Percentiles rank a stretch among this genome's conserved stretches.
Conservation (phyloP, 2,888 invertebrate genomes). For the Xestia sexstrigata region DNA sequence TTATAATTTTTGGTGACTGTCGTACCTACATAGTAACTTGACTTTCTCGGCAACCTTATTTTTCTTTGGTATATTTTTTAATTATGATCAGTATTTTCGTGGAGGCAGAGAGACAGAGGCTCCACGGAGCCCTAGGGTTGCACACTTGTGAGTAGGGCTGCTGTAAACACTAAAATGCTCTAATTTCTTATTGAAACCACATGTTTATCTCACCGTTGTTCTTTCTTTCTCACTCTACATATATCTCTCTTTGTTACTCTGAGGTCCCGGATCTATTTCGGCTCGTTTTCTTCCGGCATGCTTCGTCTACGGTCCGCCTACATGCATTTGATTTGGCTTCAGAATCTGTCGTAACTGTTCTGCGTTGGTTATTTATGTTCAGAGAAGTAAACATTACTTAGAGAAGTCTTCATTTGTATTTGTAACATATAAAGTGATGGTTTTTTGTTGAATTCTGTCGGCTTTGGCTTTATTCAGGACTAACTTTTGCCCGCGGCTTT, state of each 20-base stretch:
- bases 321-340: slow-evolving; percentile 14
- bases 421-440: background rate
- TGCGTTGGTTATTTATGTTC: slow-evolving; percentile 15
- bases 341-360: background rate
- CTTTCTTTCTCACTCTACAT: slow-evolving; percentile 16
- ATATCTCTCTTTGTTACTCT: background rate
- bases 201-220: background rate
- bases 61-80: too few species aligned
- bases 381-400: slow-evolving; percentile 15
- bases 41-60: too few species aligned
- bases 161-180: background rate
- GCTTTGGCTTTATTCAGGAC: background rate
- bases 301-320: background rate
- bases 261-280: slow-evolving; percentile 43
- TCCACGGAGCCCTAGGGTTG: too few species aligned
- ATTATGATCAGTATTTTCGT: too few species aligned
- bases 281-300: slow-evolving; percentile 30
- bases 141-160: too few species aligned
- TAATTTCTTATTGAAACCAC: slow-evolving; percentile 13
- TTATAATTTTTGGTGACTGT: too few species aligned
- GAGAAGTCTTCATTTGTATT: slow-evolving; percentile 11
- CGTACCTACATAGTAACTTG: too few species aligned
- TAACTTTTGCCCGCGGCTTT: background rate
- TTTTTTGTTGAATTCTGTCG: background rate
- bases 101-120: too few species aligned